A percentile compares a stretch with the other conserved stretches of the same genome.
phyloP scores from a whole-genome alignment of 2,113 vertebrate species.

The Arothron firmamentum region DNA sequence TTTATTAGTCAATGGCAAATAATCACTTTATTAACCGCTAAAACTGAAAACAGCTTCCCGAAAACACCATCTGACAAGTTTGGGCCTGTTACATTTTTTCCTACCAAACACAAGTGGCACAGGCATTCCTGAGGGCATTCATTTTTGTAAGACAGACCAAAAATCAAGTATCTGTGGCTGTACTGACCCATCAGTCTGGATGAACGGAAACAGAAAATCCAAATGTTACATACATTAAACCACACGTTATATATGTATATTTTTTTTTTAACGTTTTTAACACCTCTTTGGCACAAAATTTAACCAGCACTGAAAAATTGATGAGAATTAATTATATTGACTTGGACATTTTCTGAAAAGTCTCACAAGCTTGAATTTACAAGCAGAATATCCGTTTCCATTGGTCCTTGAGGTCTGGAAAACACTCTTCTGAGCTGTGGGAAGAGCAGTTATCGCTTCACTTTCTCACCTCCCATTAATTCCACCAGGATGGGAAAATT shows the following conservation, averaged over 20 bases:
- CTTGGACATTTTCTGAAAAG: background rate
- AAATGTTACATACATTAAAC: too few relatives aligned
- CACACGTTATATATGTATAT: too few relatives aligned
- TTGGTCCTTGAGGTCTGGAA: conserved; percentile 10
- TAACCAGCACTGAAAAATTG: too few relatives aligned
- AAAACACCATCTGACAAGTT: conserved; percentile 2
- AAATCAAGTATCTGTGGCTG: too few relatives aligned
- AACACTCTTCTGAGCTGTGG: background rate
- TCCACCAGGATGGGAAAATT: conserved; percentile 24
- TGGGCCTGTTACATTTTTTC: background rate
- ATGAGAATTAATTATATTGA: background rate
- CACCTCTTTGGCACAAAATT: too few relatives aligned
- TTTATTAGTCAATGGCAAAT: too few relatives aligned
- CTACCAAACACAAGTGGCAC: background rate
- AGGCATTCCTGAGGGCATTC: too few relatives aligned
- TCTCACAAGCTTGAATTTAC: conserved; percentile 1
- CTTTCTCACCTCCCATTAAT: conserved; percentile 18
- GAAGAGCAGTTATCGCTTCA: background rate
- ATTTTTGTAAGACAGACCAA: too few relatives aligned
- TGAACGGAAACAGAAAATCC: too few relatives aligned
- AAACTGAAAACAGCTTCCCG: background rate
- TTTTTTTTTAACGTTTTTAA: too few relatives aligned
- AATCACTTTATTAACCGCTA: too few relatives aligned
- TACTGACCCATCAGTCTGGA: too few relatives aligned
- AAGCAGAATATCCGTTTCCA: background rate